These are phyloP conservation scores for Ligdia adustata DNA, from an alignment of 2,888 invertebrate genomes.

Conservation along the genomic window DNA sequence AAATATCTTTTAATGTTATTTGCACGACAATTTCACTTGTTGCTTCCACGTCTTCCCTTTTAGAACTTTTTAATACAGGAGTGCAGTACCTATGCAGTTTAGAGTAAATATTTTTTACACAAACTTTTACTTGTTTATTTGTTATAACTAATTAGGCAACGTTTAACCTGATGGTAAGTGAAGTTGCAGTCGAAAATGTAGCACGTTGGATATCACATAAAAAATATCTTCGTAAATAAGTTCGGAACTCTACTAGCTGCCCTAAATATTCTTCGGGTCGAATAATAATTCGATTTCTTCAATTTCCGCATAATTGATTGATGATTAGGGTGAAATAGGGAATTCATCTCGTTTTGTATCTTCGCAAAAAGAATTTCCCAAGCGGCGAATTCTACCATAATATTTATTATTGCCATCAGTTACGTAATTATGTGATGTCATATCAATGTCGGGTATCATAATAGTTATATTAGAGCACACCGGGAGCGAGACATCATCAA, in stretches of 20 bases:
- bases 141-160: too few relatives aligned
- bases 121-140: too few relatives aligned
- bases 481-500: slow-evolving; percentile 48
- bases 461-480: slow-evolving; percentile 38
- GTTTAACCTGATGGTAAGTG: too few relatives aligned
- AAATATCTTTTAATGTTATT: slow-evolving; percentile 30
- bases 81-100: slow-evolving; percentile 12
- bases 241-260: slow-evolving; percentile 1
- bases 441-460: slow-evolving; percentile 33
- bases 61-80: slow-evolving; percentile 1
- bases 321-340: slow-evolving; percentile 18
- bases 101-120: too few relatives aligned
- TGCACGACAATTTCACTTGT: slow-evolving; percentile 27
- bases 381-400: background rate
- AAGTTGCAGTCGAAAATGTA: too few relatives aligned
- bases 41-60: slow-evolving; percentile 25
- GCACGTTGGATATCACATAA: too few relatives aligned
- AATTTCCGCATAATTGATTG: slow-evolving; percentile 28
- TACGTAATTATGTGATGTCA: slow-evolving; percentile 3
- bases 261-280: slow-evolving; percentile 10
- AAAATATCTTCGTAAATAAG: too few relatives aligned
- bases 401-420: background rate
- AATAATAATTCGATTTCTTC: slow-evolving; percentile 23
- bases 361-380: slow-evolving; percentile 10
- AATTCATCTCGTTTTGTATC: slow-evolving; percentile 14